Evolutionary conservation across 2,888 invertebrate genomes (phyloP).

Genomic region (Neocrepidodera transversa): DNA sequence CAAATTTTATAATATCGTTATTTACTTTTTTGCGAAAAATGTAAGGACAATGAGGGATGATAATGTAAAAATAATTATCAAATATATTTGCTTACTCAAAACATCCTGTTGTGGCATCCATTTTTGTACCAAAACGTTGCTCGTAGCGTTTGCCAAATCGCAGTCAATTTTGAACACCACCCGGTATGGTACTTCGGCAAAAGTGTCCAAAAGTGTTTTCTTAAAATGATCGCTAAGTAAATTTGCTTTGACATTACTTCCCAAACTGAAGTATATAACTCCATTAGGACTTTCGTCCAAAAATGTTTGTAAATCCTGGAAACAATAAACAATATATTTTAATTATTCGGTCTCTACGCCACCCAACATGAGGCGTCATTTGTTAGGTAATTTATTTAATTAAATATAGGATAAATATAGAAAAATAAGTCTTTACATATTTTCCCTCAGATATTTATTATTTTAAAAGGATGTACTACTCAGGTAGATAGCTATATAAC

Average conservation of each 20-base stretch:
- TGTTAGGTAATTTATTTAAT: too few relatives aligned
- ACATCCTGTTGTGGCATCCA: conserved; percentile 58
- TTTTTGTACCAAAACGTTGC: conserved; percentile 55
- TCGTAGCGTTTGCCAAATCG: conserved; percentile 44
- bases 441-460: too few relatives aligned
- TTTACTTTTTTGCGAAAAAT: too few relatives aligned
- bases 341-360: too few relatives aligned
- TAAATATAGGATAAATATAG: too few relatives aligned
- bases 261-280: conserved; percentile 58
- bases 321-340: conserved; percentile 15
- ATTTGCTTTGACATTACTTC: conserved; percentile 55
- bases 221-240: conserved; percentile 49
- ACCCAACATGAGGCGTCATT: too few relatives aligned
- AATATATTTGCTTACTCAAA: conserved; percentile 49
- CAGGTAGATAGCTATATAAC: too few relatives aligned
- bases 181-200: conserved; percentile 56
- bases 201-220: conserved; percentile 52
- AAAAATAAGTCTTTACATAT: too few relatives aligned
- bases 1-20: too few relatives aligned
- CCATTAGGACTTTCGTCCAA: conserved; percentile 55
- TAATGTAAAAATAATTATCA: too few relatives aligned
- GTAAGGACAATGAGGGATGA: too few relatives aligned
- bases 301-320: conserved; percentile 52
- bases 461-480: too few relatives aligned
- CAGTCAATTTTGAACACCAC: conserved; percentile 59